Base-by-base conservation (phyloP, 2,113 vertebrate species). In the Typhlomys cinereus region DNA sequence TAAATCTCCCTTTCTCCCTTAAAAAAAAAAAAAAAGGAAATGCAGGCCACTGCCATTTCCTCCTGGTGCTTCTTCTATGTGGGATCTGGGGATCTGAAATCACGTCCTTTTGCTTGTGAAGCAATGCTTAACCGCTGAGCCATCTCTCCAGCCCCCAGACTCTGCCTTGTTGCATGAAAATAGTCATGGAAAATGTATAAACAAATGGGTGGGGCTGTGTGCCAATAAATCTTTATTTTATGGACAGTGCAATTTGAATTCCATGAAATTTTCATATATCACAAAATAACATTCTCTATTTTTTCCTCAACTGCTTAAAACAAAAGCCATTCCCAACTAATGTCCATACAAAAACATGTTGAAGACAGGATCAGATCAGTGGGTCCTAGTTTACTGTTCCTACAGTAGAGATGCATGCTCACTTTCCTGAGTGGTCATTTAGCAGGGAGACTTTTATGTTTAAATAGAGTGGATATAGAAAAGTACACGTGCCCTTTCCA, bases 221-320 rank as follows among this genome's bases (percentile, higher is more conserved):
- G 44, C 41, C 73, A 88, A 20, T 57, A 50, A 54, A 85, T 57
- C 44, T 88, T 93, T 75, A 85, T 50, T n/a, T 92, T 79, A 90
- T 64, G 41, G 50, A 76, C 39, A 44, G 4, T 25, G 62, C 85
- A 67, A 39, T 88, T 67, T 74, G 70, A 94, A 92, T 89, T 86
- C 82, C 5, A 12, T 92, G 34, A 50, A 61, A 67, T 78, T 92
- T 87, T 90, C 41, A 87, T 12, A 57, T 62, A 57, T 70, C 39
- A 54, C 75, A 78, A 90, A 67, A 75, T 75, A 85, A 21, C 83
- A 13, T 71, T 86, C 54, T 86, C 81, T 70, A 73, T 34, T 67
- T 74, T 57, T 17, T 44, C 41, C 59, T n/a, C 31, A 73, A 54
- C 34, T 13, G 70, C 76, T 82, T 64, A 93, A 92, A 90, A 84